Conservation (phyloP, 2,797 vertebrate genomes). For the Siniperca undulata region DNA sequence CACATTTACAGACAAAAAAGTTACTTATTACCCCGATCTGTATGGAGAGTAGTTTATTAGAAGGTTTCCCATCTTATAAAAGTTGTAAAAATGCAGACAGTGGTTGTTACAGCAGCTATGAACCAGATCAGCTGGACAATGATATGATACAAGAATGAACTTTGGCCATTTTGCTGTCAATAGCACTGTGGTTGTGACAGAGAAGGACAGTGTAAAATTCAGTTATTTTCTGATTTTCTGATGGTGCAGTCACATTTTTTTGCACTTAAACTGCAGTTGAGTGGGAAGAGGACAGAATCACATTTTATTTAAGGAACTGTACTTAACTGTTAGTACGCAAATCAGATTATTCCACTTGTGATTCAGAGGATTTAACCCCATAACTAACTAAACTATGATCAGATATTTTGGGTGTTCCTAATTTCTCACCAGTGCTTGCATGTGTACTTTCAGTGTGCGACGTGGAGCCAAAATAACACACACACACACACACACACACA, state of each 20-base stretch:
- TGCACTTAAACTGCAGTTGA: background rate
- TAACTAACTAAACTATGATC: background rate
- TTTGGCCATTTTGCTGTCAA: constrained; percentile 32
- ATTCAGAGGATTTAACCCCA: background rate
- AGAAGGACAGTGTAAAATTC: background rate
- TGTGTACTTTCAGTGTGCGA: constrained; percentile 49
- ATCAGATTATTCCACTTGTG: background rate
- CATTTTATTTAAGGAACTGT: background rate
- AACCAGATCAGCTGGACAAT: constrained; percentile 25
- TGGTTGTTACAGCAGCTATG: constrained; percentile 39
- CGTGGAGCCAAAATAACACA: constrained; percentile 75
- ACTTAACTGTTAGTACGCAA: too few relatives aligned
- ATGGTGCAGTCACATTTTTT: background rate
- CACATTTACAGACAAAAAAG: background rate
- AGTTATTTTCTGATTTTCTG: background rate
- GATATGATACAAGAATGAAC: constrained; percentile 39
- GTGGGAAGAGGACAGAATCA: background rate
- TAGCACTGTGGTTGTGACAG: background rate
- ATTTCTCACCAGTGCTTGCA: background rate
- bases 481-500: constrained; percentile 32
- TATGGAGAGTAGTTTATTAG: background rate
- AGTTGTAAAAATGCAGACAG: constrained; percentile 23
- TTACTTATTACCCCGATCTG: constrained; percentile 8
- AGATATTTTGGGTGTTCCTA: background rate
- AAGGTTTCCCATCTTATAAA: constrained; percentile 36